Evolutionary conservation across 2,888 invertebrate genomes (phyloP), one percentile per base, ranked within the genome.

Genomic region (Amiota communis): DNA sequence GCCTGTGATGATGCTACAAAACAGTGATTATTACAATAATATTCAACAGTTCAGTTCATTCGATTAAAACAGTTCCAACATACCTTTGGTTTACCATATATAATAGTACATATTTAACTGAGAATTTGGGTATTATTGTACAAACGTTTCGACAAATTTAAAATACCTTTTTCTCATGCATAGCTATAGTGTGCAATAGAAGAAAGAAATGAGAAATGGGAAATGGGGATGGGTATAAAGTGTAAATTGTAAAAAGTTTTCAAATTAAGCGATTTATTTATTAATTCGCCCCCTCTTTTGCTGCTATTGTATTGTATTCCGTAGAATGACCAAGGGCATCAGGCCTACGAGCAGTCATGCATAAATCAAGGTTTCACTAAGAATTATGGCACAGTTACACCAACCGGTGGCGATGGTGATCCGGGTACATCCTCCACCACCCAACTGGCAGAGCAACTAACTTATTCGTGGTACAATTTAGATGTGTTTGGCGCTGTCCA

Each of bases 401-500:
- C 81, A 6, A 68, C 71, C 1, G 78, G 73, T 59, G 69, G 20
- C 0, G 8, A 64, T 11, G 77, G 75, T 8, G 74, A 74, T 11
- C 53, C 23, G 46, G 68, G 71, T 6, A 61, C 70, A 15, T 47
- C 48, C 1, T 65, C 17, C 11, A 76, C 75, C 56, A 76, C 75
- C 56, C 74, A 77, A 53, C 36, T 80, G 63, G 75, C 85, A 0
- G 89, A 88, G 61, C 88, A 90, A 72, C 90, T 95, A 74, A 93
- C 93, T 0, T 96, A 95, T 89, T 93, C 94, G 6, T 96, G 96
- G 96, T 93, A 93, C 67, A 94, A 94, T 77, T 90, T 96, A 78
- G 95, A 95, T 87, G 95, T 95, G 0, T 95, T 94, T 83, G 92
- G 93, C 11, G 92, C 92, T 12, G 92, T 92, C 74, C 91, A 92